A percentile compares a stretch with the other conserved stretches of the same genome.
Evolutionary conservation across 2,888 invertebrate species (phyloP).

Genomic region (Villa cingulata): DNA sequence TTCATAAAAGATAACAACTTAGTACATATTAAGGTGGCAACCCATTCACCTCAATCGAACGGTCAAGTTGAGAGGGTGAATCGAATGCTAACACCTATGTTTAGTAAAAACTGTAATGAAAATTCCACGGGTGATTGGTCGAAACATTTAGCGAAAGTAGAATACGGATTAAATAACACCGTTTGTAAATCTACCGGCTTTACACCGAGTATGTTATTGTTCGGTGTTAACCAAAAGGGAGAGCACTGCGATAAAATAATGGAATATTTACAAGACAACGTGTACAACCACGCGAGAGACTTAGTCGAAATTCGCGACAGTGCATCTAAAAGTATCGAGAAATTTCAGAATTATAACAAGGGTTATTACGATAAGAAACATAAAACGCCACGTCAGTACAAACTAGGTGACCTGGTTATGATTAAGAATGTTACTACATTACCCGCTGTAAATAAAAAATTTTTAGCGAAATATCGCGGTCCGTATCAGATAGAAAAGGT

Average conservation of each 20-base stretch:
- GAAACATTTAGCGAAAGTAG: conserved; percentile 11
- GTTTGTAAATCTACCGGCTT: conserved; percentile 19
- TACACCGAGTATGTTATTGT: conserved; percentile 20
- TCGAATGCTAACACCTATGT: conserved; percentile 9
- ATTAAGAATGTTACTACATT: not conserved
- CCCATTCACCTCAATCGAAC: conserved; percentile 2
- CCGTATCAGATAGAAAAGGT: not conserved
- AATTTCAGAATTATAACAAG: not conserved
- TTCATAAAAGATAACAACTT: conserved; percentile 19
- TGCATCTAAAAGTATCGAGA: not conserved
- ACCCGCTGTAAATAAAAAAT: not conserved
- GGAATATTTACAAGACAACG: conserved; percentile 8
- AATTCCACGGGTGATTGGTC: conserved; percentile 7
- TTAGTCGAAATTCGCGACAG: too few relatives aligned
- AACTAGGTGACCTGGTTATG: not conserved
- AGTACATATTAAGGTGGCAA: conserved; percentile 1
- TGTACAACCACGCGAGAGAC: too few relatives aligned
- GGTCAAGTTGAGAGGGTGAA: conserved; percentile 11
- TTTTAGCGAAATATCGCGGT: not conserved
- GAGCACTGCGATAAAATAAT: conserved; percentile 12
- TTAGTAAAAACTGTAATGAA: conserved; percentile 4
- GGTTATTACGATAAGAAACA: not conserved
- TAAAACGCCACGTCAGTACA: not conserved
- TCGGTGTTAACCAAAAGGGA: conserved; percentile 20
- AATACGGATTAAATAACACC: conserved; percentile 21